A percentile compares a stretch with the other conserved stretches of the same genome.
These are phyloP conservation scores for Euwallacea similis DNA, from an alignment of 1,140 invertebrate genomes.

Conservation along the genomic window DNA sequence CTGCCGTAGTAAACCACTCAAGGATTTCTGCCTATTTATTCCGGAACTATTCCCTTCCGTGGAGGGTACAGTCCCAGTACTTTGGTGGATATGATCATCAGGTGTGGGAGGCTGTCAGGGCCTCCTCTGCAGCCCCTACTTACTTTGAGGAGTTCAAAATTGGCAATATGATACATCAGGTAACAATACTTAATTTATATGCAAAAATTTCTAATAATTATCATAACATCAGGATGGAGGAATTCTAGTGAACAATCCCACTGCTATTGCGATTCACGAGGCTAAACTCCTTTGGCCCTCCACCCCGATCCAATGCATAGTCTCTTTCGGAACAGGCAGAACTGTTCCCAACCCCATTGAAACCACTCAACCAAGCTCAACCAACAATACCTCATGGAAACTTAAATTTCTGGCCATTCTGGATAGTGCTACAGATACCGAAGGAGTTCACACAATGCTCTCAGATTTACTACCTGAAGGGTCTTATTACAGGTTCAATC, in stretches of 20 bases:
- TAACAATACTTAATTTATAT: constrained; percentile 50
- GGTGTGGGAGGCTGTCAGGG: constrained; percentile 87
- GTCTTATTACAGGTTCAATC: constrained; percentile 89
- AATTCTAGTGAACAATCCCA: constrained; percentile 89
- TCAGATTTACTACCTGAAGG: constrained; percentile 78
- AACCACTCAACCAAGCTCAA: constrained; percentile 45
- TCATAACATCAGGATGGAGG: constrained; percentile 70
- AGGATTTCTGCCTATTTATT: constrained; percentile 86
- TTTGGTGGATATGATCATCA: constrained; percentile 72
- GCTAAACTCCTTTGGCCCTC: constrained; percentile 83
- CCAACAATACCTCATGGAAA: constrained; percentile 66
- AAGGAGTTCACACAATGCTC: constrained; percentile 81
- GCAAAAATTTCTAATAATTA: background rate
- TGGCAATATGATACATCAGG: constrained; percentile 78
- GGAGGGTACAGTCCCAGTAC: constrained; percentile 75
- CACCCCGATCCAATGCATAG: constrained; percentile 77
- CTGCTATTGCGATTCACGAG: constrained; percentile 88
- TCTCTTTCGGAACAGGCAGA: constrained; percentile 87
- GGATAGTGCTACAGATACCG: constrained; percentile 89
- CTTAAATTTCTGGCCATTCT: constrained; percentile 83
- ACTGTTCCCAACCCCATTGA: constrained; percentile 54
- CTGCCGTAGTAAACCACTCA: constrained; percentile 78
- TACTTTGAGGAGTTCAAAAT: constrained; percentile 88
- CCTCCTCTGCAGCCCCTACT: constrained; percentile 89
- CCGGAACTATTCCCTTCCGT: constrained; percentile 84